phyloP scores from a whole-genome alignment of 2,113 vertebrate species.

The Trinectes maculatus region DNA sequence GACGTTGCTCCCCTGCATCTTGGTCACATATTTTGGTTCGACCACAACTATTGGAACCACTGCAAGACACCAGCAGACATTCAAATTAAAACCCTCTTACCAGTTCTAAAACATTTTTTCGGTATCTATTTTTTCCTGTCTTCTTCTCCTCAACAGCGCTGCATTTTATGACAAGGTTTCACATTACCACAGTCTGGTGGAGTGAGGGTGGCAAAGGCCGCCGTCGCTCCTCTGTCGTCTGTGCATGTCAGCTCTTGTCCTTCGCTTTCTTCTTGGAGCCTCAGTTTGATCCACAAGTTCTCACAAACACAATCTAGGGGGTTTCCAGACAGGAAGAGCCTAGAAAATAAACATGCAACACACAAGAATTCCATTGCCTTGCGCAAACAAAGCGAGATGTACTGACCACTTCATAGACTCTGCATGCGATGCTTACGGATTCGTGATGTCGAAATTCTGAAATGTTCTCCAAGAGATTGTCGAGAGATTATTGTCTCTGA shows the following conservation, averaged over 20 bases:
- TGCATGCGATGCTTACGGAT: slow-evolving; percentile 86
- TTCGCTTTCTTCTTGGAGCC: slow-evolving; percentile 85
- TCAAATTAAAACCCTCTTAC: neutral
- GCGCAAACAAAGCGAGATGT: neutral
- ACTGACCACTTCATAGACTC: neutral
- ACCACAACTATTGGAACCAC: slow-evolving; percentile 88
- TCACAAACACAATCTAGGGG: slow-evolving; percentile 94
- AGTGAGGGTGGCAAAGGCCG: slow-evolving; percentile 83
- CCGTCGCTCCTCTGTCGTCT: slow-evolving; percentile 85
- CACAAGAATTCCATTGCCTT: neutral
- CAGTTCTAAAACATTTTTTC: too few species aligned
- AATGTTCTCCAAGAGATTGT: slow-evolving; percentile 93
- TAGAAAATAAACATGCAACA: slow-evolving; percentile 51
- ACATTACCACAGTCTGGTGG: slow-evolving; percentile 92
- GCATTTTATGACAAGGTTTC: slow-evolving; percentile 29
- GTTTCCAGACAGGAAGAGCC: slow-evolving; percentile 90
- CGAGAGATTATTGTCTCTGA: slow-evolving; percentile 93
- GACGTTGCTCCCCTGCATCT: slow-evolving; percentile 88
- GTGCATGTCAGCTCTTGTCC: slow-evolving; percentile 87
- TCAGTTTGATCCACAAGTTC: slow-evolving; percentile 95
- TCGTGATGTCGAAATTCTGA: slow-evolving; percentile 88
- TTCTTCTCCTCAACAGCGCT: neutral
- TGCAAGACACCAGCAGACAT: slow-evolving; percentile 61
- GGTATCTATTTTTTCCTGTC: neutral
- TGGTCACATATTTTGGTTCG: slow-evolving; percentile 83